Conservation (phyloP, 1,140 invertebrate genomes). For the Gonioctena quinquepunctata region DNA sequence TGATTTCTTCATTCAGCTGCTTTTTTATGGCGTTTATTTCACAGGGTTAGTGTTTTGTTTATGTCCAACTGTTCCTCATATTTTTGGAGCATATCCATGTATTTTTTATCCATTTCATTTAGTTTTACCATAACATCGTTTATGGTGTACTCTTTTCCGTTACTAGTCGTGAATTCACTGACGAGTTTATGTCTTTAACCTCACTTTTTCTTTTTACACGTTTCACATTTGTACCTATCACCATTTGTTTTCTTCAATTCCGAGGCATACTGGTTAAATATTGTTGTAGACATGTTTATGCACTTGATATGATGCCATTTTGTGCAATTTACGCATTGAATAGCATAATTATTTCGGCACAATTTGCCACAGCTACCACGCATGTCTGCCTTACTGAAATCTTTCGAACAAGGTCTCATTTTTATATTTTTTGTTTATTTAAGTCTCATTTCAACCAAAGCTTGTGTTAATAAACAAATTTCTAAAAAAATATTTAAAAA, state of each 20-base stretch:
- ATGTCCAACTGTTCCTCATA: slow-evolving; percentile 9
- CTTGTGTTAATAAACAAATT: too few species aligned
- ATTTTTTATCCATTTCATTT: slow-evolving; percentile 13
- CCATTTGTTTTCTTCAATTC: background rate
- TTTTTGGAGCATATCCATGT: background rate
- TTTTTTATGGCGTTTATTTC: slow-evolving; percentile 2
- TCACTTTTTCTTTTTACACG: slow-evolving; percentile 1
- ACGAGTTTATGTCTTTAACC: background rate
- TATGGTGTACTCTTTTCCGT: background rate
- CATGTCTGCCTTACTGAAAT: too few species aligned
- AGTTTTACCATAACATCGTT: slow-evolving; percentile 4
- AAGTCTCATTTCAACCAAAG: too few species aligned
- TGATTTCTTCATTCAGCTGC: slow-evolving; percentile 6
- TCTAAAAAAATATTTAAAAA: too few species aligned
- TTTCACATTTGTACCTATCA: background rate
- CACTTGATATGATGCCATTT: background rate
- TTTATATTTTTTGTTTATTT: too few species aligned
- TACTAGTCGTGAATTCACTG: background rate
- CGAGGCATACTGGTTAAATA: background rate
- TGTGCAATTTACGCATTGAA: background rate
- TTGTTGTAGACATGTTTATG: background rate
- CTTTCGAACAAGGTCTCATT: too few species aligned
- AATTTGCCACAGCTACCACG: background rate
- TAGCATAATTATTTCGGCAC: background rate
- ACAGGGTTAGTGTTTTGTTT: background rate